phyloP scores from a whole-genome alignment of 1,140 invertebrate species.

The Stratiolaelaps scimitus region DNA sequence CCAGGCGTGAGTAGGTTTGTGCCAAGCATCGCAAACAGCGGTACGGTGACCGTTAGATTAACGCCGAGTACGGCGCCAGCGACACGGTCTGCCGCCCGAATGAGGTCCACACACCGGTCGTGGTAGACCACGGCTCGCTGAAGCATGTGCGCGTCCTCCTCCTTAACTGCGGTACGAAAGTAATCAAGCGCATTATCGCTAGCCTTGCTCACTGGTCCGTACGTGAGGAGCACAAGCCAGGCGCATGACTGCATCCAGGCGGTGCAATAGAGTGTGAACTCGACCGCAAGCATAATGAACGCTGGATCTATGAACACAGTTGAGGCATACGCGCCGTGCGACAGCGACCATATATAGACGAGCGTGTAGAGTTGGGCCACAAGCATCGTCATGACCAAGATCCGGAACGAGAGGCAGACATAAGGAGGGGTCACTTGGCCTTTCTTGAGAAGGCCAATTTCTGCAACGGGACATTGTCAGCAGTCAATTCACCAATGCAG shows the following conservation, averaged over 20 bases:
- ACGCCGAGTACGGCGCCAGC: background rate
- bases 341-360: background rate
- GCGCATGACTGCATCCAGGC: background rate
- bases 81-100: background rate
- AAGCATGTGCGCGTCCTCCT: background rate
- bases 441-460: background rate
- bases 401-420: background rate
- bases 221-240: constrained; percentile 9
- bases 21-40: constrained; percentile 16
- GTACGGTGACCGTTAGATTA: background rate
- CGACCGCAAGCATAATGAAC: background rate
- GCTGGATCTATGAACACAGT: background rate
- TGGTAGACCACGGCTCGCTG: background rate
- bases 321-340: background rate
- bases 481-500: too few species aligned
- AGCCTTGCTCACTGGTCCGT: background rate
- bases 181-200: background rate
- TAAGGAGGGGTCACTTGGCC: background rate
- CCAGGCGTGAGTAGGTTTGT: background rate
- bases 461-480: background rate
- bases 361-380: background rate
- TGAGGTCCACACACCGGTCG: constrained; percentile 5
- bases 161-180: background rate
- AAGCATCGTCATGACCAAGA: background rate
- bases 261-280: background rate